Evolutionary conservation across 2,888 invertebrate species (phyloP).

Genomic region (Pediacus dermestoides): DNA sequence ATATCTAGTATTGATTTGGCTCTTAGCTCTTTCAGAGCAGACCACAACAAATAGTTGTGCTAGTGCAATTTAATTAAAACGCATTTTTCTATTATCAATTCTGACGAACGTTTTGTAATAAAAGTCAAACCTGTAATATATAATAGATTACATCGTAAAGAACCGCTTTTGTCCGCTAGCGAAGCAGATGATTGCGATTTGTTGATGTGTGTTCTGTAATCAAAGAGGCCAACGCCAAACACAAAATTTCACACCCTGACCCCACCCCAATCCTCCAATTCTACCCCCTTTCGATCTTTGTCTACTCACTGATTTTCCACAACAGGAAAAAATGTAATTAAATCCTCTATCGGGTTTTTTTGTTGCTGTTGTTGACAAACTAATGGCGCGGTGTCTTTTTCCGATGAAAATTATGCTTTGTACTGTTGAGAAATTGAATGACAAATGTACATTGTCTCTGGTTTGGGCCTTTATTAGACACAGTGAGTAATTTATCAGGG

Average conservation of each 20-base stretch:
- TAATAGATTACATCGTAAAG: background rate
- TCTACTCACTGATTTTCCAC: background rate
- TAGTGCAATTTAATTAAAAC: background rate
- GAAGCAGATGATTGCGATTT: constrained; percentile 4
- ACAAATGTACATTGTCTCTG: constrained; percentile 5
- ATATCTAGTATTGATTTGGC: no score
- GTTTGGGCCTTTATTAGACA: constrained; percentile 5
- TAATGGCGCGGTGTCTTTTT: constrained; percentile 2
- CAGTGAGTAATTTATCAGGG: constrained; percentile 5
- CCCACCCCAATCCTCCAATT: background rate
- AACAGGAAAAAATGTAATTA: constrained; percentile 2
- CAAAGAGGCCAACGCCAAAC: background rate
- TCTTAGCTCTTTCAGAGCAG: no score
- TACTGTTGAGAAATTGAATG: background rate
- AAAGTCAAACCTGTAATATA: constrained; percentile 2
- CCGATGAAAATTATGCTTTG: background rate
- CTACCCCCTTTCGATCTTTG: background rate
- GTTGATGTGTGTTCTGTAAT: constrained; percentile 2
- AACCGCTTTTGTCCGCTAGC: constrained; percentile 1
- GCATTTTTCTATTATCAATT: no score
- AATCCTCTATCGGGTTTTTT: background rate
- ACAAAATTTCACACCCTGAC: background rate
- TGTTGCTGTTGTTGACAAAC: constrained; percentile 2
- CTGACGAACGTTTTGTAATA: background rate
- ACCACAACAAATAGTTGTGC: background rate